A percentile compares a stretch with the other conserved stretches of the same genome.
Evolutionary conservation across 1,140 invertebrate genomes (phyloP).

Genomic region (Hormaphis cornu): DNA sequence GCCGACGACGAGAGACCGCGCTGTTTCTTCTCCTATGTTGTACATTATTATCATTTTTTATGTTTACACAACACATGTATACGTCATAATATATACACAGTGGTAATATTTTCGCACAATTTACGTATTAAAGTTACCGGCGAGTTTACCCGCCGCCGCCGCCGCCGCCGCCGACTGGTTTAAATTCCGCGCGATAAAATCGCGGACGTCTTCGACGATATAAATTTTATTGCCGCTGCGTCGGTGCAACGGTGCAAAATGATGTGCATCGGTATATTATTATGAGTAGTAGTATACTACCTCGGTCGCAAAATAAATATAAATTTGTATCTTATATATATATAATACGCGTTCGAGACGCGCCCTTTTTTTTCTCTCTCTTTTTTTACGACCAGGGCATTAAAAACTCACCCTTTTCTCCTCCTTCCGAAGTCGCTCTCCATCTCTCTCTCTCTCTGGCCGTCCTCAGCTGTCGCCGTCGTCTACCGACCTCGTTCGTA

Average conservation of each 20-base stretch:
- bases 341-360: neutral
- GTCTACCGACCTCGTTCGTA: too few relatives aligned
- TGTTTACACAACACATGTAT: too few relatives aligned
- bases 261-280: too few relatives aligned
- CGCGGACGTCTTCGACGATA: conserved; percentile 32
- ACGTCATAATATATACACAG: too few relatives aligned
- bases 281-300: too few relatives aligned
- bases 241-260: conserved; percentile 25
- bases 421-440: neutral
- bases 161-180: conserved; percentile 24
- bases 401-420: conserved; percentile 3
- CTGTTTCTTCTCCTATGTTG: too few relatives aligned
- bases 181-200: conserved; percentile 29
- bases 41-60: too few relatives aligned
- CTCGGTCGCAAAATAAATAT: too few relatives aligned
- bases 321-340: neutral
- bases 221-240: conserved; percentile 24
- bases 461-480: neutral
- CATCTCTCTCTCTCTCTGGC: neutral
- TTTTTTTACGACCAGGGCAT: conserved; percentile 24
- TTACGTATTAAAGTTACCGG: too few relatives aligned
- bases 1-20: too few relatives aligned
- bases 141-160: too few relatives aligned
- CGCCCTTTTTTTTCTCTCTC: neutral
- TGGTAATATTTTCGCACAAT: too few relatives aligned